Conservation (phyloP, 2,888 invertebrate genomes). For the Exephanes ischioxanthus region DNA sequence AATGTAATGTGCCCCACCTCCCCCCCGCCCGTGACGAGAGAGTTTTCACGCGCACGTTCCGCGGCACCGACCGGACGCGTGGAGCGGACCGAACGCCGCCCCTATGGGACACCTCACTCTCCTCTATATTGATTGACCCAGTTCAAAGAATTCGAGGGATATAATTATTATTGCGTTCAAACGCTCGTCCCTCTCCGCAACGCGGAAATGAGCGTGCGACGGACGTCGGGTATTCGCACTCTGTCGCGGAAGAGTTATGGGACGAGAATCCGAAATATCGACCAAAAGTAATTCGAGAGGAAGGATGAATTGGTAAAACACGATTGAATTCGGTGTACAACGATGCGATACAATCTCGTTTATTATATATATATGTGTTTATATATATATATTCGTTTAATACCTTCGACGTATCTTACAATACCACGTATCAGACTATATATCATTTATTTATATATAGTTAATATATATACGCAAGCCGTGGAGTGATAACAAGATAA, state of each 20-base stretch:
- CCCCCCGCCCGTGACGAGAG: constrained; percentile 67
- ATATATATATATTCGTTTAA: constrained; percentile 57
- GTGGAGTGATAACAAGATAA: constrained; percentile 65
- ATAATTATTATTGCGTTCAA: constrained; percentile 53
- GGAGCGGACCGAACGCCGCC: constrained; percentile 51
- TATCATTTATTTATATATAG: constrained; percentile 45
- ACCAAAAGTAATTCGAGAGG: not conserved
- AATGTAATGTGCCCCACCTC: constrained; percentile 45
- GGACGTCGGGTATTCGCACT: constrained; percentile 11
- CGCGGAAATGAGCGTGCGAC: constrained; percentile 13
- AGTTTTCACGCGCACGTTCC: constrained; percentile 79
- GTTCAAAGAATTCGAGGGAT: constrained; percentile 75
- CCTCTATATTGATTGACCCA: constrained; percentile 84
- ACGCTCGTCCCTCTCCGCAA: not conserved
- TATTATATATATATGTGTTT: constrained; percentile 26
- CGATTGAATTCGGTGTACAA: not conserved
- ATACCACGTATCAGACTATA: constrained; percentile 58
- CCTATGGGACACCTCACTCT: constrained; percentile 39
- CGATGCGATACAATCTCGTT: constrained; percentile 17
- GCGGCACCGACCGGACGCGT: constrained; percentile 63
- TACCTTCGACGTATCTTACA: constrained; percentile 66
- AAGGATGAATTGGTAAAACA: not conserved
- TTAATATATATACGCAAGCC: constrained; percentile 69
- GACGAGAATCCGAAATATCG: not conserved
- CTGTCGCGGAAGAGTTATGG: not conserved